Evolutionary conservation across 2,113 vertebrate species (phyloP), one percentile per base, ranked within the genome.

Genomic region (Dromas ardeola): DNA sequence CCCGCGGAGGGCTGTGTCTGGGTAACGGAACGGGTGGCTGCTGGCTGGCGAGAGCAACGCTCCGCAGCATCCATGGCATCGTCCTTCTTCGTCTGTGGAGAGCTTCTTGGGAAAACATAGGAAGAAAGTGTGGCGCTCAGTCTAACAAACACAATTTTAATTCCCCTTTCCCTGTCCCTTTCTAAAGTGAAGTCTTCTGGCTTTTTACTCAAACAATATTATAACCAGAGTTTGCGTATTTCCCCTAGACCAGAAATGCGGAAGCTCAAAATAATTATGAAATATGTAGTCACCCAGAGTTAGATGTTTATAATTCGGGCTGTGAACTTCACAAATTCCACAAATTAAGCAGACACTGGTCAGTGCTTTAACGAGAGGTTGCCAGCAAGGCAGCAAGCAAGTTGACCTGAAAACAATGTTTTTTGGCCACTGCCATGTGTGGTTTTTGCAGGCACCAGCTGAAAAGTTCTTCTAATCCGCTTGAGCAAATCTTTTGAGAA

Each of bases 1-100:
- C 43, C 49, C 42, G 0, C 1, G 58, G n/a, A 2, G 5, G 0
- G 3, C 8, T 0, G 9, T 22, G 77, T 10, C 18, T 15, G 61
- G 5, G 15, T 21, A 1, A 15, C 1, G 5, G 36, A 13, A 8
- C 0, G 1, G 42, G 18, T 3, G 25, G 43, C 42, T 73, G 80
- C 59, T 45, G 53, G 11, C n/a, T 42, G 67, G 6, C 1, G 1
- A 1, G 42, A 63, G 6, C 13, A 38, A 5, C 0, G 0, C 18
- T 10, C 6, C 5, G 0, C 40, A 8, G 40, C 0, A 0, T 5
- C 17, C 13, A 5, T 4, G 38, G n/a, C 20, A 11, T 13, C 32
- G 36, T 59, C 67, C 67, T 32, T 0, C 0, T 8, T 27, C 12
- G 11, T 3, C 45, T n/a, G 22, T 5, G 56, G 27, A 23, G 4